phyloP scores from a whole-genome alignment of 1,140 invertebrate genomes.

The Pogonomyrmex californicus region DNA sequence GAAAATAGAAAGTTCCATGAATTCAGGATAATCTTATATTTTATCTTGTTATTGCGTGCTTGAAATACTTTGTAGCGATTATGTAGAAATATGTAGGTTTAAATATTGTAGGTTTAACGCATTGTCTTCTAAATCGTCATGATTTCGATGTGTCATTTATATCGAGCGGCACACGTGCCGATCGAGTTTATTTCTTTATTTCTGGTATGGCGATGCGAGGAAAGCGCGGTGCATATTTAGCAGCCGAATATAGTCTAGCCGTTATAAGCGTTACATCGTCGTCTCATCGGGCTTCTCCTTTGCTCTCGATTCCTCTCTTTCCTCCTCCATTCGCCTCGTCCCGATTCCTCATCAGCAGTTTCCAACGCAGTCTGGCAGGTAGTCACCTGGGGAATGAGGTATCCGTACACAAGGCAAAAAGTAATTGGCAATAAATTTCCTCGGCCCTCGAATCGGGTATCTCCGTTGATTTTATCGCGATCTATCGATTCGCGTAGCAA shows the following conservation, averaged over 20 bases:
- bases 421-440: constrained; percentile 75
- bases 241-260: constrained; percentile 13
- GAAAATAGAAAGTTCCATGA: background rate
- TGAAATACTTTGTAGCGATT: constrained; percentile 30
- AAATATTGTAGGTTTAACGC: background rate
- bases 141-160: background rate
- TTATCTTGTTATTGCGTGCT: background rate
- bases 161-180: no score
- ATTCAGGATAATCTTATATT: background rate
- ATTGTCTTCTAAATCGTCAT: constrained; percentile 40
- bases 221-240: constrained; percentile 16
- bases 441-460: background rate
- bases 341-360: constrained; percentile 32
- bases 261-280: constrained; percentile 32
- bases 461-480: constrained; percentile 50
- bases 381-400: constrained; percentile 61
- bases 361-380: constrained; percentile 59
- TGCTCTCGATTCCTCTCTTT: constrained; percentile 35
- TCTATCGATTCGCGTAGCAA: constrained; percentile 11
- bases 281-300: constrained; percentile 6
- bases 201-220: background rate
- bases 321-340: background rate
- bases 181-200: constrained; percentile 7
- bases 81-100: background rate
- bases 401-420: constrained; percentile 59